Percentiles rank a stretch among this genome's conserved stretches.
phyloP scores from a whole-genome alignment of 2,113 vertebrate species.

The Edolisoma coerulescens region DNA sequence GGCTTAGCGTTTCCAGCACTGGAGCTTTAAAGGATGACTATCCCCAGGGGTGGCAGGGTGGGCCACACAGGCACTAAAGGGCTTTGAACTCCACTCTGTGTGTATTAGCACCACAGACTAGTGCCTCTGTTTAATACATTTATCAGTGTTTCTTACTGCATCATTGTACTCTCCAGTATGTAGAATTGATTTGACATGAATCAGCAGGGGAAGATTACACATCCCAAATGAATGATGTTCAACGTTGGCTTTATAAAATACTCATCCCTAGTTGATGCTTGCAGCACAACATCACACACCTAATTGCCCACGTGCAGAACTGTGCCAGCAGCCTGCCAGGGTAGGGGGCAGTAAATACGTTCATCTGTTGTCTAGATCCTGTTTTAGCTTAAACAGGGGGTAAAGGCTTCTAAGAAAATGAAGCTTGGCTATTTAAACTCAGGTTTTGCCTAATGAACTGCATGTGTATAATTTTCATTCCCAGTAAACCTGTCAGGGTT shows the following conservation, averaged over 20 bases:
- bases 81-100: neutral
- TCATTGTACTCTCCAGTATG: neutral
- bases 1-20: accelerated
- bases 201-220: neutral
- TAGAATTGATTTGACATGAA: neutral
- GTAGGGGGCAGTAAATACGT: accelerated
- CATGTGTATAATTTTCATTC: neutral
- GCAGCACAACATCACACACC: neutral
- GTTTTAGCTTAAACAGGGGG: neutral
- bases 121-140: neutral
- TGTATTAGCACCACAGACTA: neutral
- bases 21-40: neutral
- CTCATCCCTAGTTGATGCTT: neutral
- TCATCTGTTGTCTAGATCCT: neutral
- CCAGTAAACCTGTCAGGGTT: too few relatives aligned
- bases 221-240: neutral
- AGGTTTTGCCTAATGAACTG: neutral
- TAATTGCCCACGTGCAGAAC: neutral
- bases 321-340: neutral
- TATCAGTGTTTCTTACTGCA: neutral
- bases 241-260: neutral
- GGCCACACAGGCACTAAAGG: neutral
- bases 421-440: neutral
- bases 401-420: neutral
- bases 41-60: neutral